A percentile compares a stretch with the other conserved stretches of the same genome.
Evolutionary conservation across 53 echinoderm and acorn worm species (phyloP).

Genomic region (Luidia sarsii): DNA sequence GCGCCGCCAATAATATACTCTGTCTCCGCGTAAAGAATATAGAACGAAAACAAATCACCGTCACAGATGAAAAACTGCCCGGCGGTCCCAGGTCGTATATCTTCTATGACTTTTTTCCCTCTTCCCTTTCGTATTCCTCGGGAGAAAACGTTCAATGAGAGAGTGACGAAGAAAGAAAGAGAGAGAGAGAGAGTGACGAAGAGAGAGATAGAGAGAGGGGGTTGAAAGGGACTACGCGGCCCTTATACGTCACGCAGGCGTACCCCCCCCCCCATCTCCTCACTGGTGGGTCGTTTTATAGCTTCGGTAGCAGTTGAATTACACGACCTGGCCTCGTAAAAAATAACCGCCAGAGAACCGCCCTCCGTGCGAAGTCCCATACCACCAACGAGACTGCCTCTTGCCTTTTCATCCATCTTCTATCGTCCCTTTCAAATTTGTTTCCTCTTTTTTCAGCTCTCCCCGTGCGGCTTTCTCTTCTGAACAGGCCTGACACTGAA

Average conservation of each 20-base stretch:
- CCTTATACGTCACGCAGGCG: not conserved
- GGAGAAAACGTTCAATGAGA: not conserved
- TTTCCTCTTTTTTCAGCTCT: not conserved
- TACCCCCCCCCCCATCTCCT: conserved; percentile 5
- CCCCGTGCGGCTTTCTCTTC: not conserved
- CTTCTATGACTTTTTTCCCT: not conserved
- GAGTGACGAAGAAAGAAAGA: not conserved
- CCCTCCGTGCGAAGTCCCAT: conserved; percentile 23
- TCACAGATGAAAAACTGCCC: conserved; percentile 26
- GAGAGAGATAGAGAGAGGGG: too few relatives aligned
- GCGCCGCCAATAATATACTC: too few relatives aligned
- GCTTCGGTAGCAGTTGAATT: conserved; percentile 37
- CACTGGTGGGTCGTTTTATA: conserved; percentile 22
- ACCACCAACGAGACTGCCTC: too few relatives aligned
- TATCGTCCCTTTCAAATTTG: not conserved
- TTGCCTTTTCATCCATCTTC: too few relatives aligned
- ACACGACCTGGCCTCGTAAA: conserved; percentile 23
- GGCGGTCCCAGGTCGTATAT: conserved; percentile 8
- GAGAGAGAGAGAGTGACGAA: too few relatives aligned
- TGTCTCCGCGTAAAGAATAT: too few relatives aligned
- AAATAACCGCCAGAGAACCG: not conserved
- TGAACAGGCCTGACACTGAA: conserved; percentile 21
- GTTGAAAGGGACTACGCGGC: too few relatives aligned
- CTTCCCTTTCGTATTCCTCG: not conserved
- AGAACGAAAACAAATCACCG: too few relatives aligned